Base-by-base conservation (phyloP, 1,140 invertebrate species). In the Scaptomyza graminum region DNA sequence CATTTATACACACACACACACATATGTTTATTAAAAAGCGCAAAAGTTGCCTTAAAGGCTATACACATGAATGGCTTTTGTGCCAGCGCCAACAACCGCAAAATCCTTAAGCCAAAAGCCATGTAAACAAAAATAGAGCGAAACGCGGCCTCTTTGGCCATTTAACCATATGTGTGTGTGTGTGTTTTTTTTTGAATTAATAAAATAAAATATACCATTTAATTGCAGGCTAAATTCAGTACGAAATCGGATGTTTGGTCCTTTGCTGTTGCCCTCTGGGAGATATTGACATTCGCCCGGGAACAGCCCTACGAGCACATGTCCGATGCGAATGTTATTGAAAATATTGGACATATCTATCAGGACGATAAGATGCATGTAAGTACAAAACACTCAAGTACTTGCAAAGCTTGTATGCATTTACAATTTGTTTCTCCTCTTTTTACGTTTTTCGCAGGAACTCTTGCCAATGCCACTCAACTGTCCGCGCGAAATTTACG, bases 401-500 rank as follows among this genome's bases (percentile, higher is more conserved):
- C 13, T 31, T 18, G 49, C 28, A 15, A 6, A 51, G 9, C 49
- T 25, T 13, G 25, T 46, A n/a, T n/a, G 5, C 9, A 18, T 39
- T 3, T 50, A 49, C 25, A 28, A 41, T 49, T 16, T 55, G 4
- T 12, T 8, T 47, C 9, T 28, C 22, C 46, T 5, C 5, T 39
- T 1, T 49, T 46, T 43, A 37, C 52, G 22, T 15, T 25, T 31
- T 1, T 59, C 55, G 5, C 93, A 95, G 94, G 93, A 94, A 67
- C 93, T 94, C 52, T 93, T 97, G 12, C 95, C 95, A 2, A 93
- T 95, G 62, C 97, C 97, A 22, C 94, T 95, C 76, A 96, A 96
- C 74, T 98, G 97, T 92, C 96, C 96, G 9, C 95, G 96, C 68
- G 97, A 98, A 91, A 96, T 98, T 65, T 98, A 97, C 92, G 97